Evolutionary conservation across 2,113 vertebrate genomes (phyloP).

Genomic region (Serilophus lunatus): DNA sequence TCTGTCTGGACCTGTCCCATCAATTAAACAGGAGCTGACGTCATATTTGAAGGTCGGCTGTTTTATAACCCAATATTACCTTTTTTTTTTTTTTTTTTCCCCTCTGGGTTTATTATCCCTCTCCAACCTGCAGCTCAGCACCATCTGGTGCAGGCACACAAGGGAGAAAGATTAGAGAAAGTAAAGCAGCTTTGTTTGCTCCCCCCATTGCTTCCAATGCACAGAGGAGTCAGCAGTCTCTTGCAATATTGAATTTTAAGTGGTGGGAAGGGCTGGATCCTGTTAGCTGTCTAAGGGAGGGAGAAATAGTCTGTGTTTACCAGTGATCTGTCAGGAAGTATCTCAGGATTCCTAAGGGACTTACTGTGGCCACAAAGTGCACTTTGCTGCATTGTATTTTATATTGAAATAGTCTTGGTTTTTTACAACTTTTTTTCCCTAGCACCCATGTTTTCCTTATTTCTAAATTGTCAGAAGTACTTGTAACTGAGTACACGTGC

Average conservation of each 20-base stretch:
- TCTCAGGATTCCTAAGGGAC: neutral
- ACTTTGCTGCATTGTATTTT: neutral
- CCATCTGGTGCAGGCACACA: constrained; percentile 41
- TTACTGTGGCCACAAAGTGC: neutral
- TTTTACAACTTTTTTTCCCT: neutral
- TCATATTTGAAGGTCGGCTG: constrained; percentile 50
- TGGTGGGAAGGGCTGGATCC: neutral
- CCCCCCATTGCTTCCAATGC: neutral
- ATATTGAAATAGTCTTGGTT: neutral
- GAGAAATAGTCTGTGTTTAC: neutral
- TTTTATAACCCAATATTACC: constrained; percentile 37
- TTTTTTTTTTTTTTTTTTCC: neutral
- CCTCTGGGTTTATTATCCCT: constrained; percentile 41
- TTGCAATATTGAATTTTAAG: neutral
- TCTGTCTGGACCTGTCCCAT: constrained; percentile 27
- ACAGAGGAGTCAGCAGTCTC: neutral
- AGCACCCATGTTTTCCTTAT: neutral
- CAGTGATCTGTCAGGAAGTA: neutral
- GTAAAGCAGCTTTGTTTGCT: constrained; percentile 6
- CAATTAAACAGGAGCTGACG: neutral
- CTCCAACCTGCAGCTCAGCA: constrained; percentile 14
- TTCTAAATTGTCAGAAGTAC: neutral
- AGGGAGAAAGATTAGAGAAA: constrained; percentile 39
- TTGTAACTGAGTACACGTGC: neutral
- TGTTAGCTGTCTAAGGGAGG: neutral